Base-by-base conservation (phyloP, 1,140 invertebrate genomes). In the Bactericera cockerelli region DNA sequence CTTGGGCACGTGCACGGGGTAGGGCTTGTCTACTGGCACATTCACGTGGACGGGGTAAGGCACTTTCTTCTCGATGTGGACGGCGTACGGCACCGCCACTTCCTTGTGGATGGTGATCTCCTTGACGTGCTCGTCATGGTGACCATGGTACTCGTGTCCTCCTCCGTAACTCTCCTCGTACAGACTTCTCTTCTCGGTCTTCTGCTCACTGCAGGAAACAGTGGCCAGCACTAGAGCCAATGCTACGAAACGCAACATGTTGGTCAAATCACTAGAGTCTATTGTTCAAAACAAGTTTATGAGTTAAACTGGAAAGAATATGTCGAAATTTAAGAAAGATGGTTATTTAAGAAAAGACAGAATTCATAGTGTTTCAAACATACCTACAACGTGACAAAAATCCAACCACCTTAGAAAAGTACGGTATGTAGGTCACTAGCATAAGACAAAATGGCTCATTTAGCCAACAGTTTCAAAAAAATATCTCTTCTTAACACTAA, bases 1-100 rank as follows among this genome's bases (percentile, higher is more conserved):
- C 58, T 69, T 62, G 13, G 61, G 56, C 14, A 67, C 63, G n/a
- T 55, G 61, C 2, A 66, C 65, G 1, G 63, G 65, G 36, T 66
- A 66, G 1, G 66, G 66, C 31, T 63, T 62, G 56, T 66, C 64
- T 0, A 64, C 63, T 14, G 64, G 60, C 2, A 63, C 60, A 13
- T 61, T 58, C 0, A 63, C 60, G 26, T 64, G 64, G 8, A 63
- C 62, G 14, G 64, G 62, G 59, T 63, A 65, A 1, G 64, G 64
- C 2, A 64, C 57, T 33, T 59, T 57, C 33, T 63, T 64, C 49
- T 64, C 63, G 1, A 64, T 53, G 24, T 28, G 56, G 21, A 63
- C 63, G 0, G 57, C 59, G 26, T 61, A 61, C n/a, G 63, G 62
- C 6, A 60, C 59, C 2, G 57, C 56, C 2, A 65, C 59, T 25